These are phyloP conservation scores for Scaptomyza pallida DNA, from an alignment of 1,140 invertebrate species.

Conservation along the genomic window DNA sequence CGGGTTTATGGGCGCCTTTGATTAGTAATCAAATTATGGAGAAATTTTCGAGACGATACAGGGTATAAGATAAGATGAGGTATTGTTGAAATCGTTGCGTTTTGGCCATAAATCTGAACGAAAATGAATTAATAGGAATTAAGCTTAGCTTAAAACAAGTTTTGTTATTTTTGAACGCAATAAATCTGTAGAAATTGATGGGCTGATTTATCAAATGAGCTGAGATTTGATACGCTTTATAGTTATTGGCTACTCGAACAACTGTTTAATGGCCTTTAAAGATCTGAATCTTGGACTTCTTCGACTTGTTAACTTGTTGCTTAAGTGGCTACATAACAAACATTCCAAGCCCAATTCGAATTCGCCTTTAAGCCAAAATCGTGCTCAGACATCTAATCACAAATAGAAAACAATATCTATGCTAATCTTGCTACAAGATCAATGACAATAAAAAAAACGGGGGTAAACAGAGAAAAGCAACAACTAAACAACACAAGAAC, in stretches of 20 bases:
- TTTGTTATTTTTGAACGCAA: neutral
- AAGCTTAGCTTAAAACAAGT: slow-evolving; percentile 18
- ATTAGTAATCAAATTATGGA: slow-evolving; percentile 35
- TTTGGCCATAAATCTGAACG: slow-evolving; percentile 23
- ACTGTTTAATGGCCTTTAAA: slow-evolving; percentile 33
- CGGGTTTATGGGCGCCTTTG: slow-evolving; percentile 38
- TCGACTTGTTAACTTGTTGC: slow-evolving; percentile 23
- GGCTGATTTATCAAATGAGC: slow-evolving; percentile 32
- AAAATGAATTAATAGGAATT: slow-evolving; percentile 20
- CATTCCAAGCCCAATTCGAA: slow-evolving; percentile 61
- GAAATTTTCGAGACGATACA: neutral
- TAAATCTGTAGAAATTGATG: slow-evolving; percentile 27
- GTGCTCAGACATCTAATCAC: slow-evolving; percentile 75
- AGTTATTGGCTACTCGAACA: slow-evolving; percentile 14
- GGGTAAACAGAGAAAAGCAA: slow-evolving; percentile 29
- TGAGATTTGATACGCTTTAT: slow-evolving; percentile 46
- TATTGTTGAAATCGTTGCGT: slow-evolving; percentile 11
- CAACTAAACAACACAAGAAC: slow-evolving; percentile 67
- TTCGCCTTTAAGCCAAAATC: slow-evolving; percentile 50
- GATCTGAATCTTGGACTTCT: no score
- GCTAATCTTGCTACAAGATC: slow-evolving; percentile 78
- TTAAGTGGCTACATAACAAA: slow-evolving; percentile 24
- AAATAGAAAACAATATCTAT: slow-evolving; percentile 79
- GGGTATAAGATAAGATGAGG: slow-evolving; percentile 10
- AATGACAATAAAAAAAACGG: slow-evolving; percentile 77